A percentile compares a stretch with the other conserved stretches of the same genome.
Conservation (phyloP, 2,888 invertebrate genomes). For the Drosophila longiperda region DNA sequence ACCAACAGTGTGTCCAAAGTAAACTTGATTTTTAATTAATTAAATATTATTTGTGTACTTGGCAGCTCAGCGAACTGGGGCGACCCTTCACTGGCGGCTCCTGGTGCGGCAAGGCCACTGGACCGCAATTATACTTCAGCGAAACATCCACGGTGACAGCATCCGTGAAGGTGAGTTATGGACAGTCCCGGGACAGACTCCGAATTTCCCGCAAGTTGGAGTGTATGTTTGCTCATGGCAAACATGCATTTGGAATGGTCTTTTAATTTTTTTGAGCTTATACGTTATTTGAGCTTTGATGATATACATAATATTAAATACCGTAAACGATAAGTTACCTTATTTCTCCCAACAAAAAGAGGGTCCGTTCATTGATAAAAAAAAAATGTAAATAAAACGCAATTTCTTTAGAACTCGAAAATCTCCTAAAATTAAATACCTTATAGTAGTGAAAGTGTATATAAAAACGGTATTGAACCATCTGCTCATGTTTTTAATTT, state of each 20-base stretch:
- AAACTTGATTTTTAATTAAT: conserved; percentile 75
- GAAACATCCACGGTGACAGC: conserved; percentile 95
- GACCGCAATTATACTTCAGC: conserved; percentile 94
- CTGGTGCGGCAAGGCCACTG: conserved; percentile 94
- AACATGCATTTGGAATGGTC: conserved; percentile 6
- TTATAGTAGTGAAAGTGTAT: not conserved
- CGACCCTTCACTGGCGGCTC: conserved; percentile 95
- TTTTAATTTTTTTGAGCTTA: not conserved
- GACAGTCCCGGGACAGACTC: not conserved
- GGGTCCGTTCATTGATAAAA: not conserved
- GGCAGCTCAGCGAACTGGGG: conserved; percentile 92
- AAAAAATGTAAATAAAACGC: not conserved
- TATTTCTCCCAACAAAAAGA: not conserved
- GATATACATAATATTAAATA: not conserved
- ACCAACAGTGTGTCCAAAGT: conserved; percentile 36
- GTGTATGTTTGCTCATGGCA: not conserved
- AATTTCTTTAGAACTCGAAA: not conserved
- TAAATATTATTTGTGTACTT: conserved; percentile 72
- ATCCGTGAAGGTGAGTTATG: conserved; percentile 88
- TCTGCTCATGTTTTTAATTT: conserved; percentile 33
- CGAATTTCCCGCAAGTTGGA: not conserved
- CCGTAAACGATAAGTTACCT: no score
- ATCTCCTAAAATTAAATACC: not conserved
- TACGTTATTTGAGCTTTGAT: not conserved
- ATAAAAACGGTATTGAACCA: not conserved